Base-by-base conservation (phyloP, 1,140 invertebrate species). In the Odontomachus brunneus region DNA sequence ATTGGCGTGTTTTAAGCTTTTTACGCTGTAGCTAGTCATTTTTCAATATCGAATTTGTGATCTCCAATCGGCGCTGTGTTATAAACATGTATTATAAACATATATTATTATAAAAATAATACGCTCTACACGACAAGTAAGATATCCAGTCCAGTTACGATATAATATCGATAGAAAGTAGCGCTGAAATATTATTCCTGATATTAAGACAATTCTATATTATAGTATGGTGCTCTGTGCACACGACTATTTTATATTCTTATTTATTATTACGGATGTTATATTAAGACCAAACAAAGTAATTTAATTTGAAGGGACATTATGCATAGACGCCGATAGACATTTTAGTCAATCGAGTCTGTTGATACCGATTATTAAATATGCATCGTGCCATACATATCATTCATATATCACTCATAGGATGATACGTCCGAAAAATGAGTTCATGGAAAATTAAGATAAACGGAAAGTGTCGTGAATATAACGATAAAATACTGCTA, bases 11-110 rank as follows among this genome's bases (percentile, higher is more conserved):
- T 78, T 78, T 69, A 51, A 78, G 75, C 75, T 78, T 78, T 78
- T 69, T 78, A 78, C 53, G 49, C 63, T 44, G n/a, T 78, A 67
- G 51, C 75, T 78, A 78, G 75, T 78, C 75, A 78, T 78, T 76
- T 75, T 76, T 69, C 29, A 78, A 78, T 69, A 78, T 69, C 51
- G 7, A 44, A 78, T 78, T 78, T 78, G 49, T 57, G 51, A 78
- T 78, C 75, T 78, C 75, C 7, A 19, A 69, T 78, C 63, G 51
- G 51, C 49, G 51, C 51, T 78, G 75, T 67, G 75, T 51, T 78
- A 22, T 78, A 69, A 57, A 55, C 33, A 3, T 69, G 26, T 74
- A 67, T 78, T 55, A 78, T 69, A 69, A 78, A 48, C 7, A 38
- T 73, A 33, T 65, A 24, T 5, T 78, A 53, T 78, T 69, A 78